Base-by-base conservation (phyloP, 2,113 vertebrate species). In the Rattus rattus region DNA sequence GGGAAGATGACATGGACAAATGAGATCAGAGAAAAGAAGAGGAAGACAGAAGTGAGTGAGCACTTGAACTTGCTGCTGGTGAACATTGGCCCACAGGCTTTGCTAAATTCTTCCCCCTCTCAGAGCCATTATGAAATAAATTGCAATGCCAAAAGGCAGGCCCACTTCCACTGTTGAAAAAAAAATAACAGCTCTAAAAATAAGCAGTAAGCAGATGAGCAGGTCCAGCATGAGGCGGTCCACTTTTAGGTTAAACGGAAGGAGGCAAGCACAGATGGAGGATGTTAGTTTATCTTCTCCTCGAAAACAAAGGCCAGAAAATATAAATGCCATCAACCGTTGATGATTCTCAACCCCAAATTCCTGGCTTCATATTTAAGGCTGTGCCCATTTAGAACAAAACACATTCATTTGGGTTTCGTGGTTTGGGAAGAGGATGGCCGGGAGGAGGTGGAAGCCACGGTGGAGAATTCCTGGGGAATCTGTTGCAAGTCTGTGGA, bases 371-470 rank as follows among this genome's bases (percentile, higher is more conserved):
- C 47, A 26, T 88, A 70, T 93, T 96, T 75, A 91, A 97, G 92
- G 84, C 92, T 56, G 56, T 96, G 92, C 73, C 96, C 90, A 73
- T 88, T 89, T 85, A 93, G 96, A 95, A 95, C 95, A 96, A 97
- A 97, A 90, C 92, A 98, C 96, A 94, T 98, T 97, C 91, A 95
- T 97, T 95, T 97, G 95, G 97, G 83, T 96, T 97, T 97, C 96
- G 96, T 97, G 97, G 96, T 94, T 97, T 96, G 73, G 91, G 95
- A 39, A 72, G 83, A 96, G 90, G 72, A 54, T 91, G 76, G 87
- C 86, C 30, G 11, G 54, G 90, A 95, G 88, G 94, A 95, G 93
- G 86, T 49, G 63, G 49, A 97, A 97, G 67, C 93, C 94, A 72
- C 88, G 75, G 43, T 0, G 39, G 59, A 95, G 83, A 93, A 94